Percentiles rank a stretch among this genome's conserved stretches.
These are phyloP conservation scores for Thecophora atra DNA, from an alignment of 2,888 invertebrate genomes.

Conservation along the genomic window DNA sequence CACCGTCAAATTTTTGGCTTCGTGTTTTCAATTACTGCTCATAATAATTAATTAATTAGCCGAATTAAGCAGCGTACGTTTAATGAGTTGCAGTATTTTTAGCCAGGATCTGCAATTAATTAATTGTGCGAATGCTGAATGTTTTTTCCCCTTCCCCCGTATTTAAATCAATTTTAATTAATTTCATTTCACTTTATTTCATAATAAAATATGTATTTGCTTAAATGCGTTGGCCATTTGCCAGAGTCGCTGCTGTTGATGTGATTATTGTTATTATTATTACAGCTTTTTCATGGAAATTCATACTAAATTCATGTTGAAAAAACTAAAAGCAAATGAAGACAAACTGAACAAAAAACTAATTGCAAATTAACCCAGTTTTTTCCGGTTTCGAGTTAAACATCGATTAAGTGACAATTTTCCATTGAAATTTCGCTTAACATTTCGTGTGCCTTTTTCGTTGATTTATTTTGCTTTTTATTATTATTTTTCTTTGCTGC, in stretches of 20 bases:
- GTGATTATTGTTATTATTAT: background rate
- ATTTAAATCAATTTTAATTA: background rate
- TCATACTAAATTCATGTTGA: too few species aligned
- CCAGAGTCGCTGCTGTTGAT: background rate
- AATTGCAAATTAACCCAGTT: too few species aligned
- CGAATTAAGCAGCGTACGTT: conserved; percentile 19
- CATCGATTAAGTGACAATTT: background rate
- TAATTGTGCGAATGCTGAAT: background rate
- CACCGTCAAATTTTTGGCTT: too few species aligned
- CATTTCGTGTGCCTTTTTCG: background rate
- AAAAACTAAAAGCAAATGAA: too few species aligned
- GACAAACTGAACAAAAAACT: too few species aligned
- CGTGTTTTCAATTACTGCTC: too few species aligned
- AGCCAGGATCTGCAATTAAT: conserved; percentile 24
- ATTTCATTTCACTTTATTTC: background rate
- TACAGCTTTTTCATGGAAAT: too few species aligned
- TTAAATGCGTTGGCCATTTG: background rate
- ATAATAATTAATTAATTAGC: conserved; percentile 34
- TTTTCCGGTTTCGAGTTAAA: background rate
- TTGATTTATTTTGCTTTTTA: too few species aligned
- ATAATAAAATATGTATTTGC: background rate
- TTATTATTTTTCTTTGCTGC: too few species aligned
- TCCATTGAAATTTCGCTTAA: background rate
- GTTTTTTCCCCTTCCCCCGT: background rate
- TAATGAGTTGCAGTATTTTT: conserved; percentile 27